Conservation (phyloP, 2,888 invertebrate genomes). For the Orthonevra nobilis region DNA sequence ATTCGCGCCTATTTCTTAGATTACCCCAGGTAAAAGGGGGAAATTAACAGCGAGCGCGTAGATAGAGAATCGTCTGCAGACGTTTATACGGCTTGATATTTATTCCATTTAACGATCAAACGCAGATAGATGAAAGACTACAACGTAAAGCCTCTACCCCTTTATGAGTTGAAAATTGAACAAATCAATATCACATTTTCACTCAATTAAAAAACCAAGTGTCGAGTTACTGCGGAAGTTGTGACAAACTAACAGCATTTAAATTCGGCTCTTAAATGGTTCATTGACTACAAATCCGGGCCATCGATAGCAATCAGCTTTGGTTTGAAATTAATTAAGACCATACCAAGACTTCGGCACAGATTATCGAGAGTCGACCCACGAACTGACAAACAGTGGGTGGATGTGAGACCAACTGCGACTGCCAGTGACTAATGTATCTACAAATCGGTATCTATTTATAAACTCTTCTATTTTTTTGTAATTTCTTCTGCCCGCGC, state of each 20-base stretch:
- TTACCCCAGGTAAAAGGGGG: no score
- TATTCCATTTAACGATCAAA: no score
- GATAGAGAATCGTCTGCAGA: no score
- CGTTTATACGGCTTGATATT: no score
- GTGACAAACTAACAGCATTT: slow-evolving; percentile 16
- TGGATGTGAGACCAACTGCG: not conserved
- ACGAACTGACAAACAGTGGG: slow-evolving; percentile 2
- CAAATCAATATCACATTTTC: no score
- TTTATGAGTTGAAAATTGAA: no score
- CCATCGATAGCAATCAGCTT: slow-evolving; percentile 8
- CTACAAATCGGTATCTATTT: slow-evolving; percentile 42
- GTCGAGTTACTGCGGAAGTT: slow-evolving; percentile 25
- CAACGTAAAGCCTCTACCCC: no score
- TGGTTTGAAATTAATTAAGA: slow-evolving; percentile 25
- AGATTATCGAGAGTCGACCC: slow-evolving; percentile 15
- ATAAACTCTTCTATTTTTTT: slow-evolving; percentile 7
- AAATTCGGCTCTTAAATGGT: slow-evolving; percentile 5
- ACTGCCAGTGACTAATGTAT: slow-evolving; percentile 9
- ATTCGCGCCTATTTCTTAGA: no score
- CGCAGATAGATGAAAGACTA: no score
- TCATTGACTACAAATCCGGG: not conserved
- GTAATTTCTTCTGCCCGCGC: not conserved
- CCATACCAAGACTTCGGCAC: not conserved
- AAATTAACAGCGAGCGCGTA: no score
- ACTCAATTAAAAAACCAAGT: no score